Base-by-base conservation (phyloP, 1,140 invertebrate species). In the Trichoplusia ni region DNA sequence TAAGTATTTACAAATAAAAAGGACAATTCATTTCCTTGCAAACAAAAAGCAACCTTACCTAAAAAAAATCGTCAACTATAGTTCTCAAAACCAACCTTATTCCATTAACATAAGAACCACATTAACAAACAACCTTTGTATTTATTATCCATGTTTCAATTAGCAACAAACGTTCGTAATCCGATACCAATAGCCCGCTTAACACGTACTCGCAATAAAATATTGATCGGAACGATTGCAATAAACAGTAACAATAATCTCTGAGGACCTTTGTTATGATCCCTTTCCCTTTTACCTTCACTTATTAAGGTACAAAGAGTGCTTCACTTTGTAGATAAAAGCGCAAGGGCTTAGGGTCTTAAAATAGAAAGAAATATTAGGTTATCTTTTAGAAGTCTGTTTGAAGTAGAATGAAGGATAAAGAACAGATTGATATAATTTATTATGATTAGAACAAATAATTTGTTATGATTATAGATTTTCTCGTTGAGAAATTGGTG, bases 211-310 rank as follows among this genome's bases (percentile, higher is more conserved):
- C 27, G n/a, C 18, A 8, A 49, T 54, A 40, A 54, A 54, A 54
- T 54, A 58, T 29, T 42, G 25, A 27, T 40, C 38, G 13, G 21
- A 38, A 27, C n/a, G 38, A 33, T 58, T 5, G 38, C 37, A 42
- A 31, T 58, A 58, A 31, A 42, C 37, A 18, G 54, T 58, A 58
- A 58, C 54, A 58, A 19, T 25, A 40, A 29, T 31, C 14, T 18
- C 38, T 58, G 42, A 58, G 37, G 54, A 44, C 23, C 38, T 2
- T 38, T n/a, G 7, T 40, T 31, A 58, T 58, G 37, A 25, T 27
- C 38, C 25, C 16, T 25, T 53, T 56, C 21, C 23, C 54, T 16
- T 31, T 31, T n/a, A 9, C 8, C 6, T 29, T 27, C 27, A 31
- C 3, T 49, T 16, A 16, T 27, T 27, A 13, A 2, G 11, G 44